Conservation (phyloP, 2,113 vertebrate species). For the Calyptommatus sinebrachiatus region DNA sequence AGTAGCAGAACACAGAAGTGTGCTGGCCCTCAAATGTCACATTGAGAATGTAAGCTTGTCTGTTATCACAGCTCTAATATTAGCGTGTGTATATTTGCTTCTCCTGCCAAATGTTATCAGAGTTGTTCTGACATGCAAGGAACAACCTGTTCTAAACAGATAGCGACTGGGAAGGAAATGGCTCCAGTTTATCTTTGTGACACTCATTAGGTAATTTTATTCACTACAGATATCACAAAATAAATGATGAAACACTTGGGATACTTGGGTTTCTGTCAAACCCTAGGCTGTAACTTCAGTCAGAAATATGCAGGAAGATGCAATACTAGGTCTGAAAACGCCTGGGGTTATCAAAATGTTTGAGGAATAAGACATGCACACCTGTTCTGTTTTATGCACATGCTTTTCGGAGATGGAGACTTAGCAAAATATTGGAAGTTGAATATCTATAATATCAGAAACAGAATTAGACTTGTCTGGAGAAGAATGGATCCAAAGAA, state of each 20-base stretch:
- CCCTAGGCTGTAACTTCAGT: slow-evolving; percentile 1
- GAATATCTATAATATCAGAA: too few relatives aligned
- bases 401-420: neutral
- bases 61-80: slow-evolving; percentile 58
- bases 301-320: neutral
- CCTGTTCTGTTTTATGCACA: neutral
- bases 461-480: too few relatives aligned
- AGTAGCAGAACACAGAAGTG: slow-evolving; percentile 40
- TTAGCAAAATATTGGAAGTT: neutral
- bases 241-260: neutral
- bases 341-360: slow-evolving; percentile 11
- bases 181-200: slow-evolving; percentile 43
- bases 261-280: slow-evolving; percentile 15
- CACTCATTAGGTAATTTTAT: slow-evolving; percentile 32
- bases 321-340: neutral
- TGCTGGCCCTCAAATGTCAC: slow-evolving; percentile 40
- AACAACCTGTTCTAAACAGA: slow-evolving; percentile 46
- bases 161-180: slow-evolving; percentile 36
- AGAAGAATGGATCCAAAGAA: too few relatives aligned
- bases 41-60: slow-evolving; percentile 41
- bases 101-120: slow-evolving; percentile 60
- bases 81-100: slow-evolving; percentile 34
- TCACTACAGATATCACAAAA: slow-evolving; percentile 36
- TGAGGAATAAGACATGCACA: slow-evolving; percentile 4
- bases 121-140: slow-evolving; percentile 36